A percentile compares a stretch with the other conserved stretches of the same genome.
Evolutionary conservation across 2,797 vertebrate genomes (phyloP).

Genomic region (Melanotaenia parkinsoni): DNA sequence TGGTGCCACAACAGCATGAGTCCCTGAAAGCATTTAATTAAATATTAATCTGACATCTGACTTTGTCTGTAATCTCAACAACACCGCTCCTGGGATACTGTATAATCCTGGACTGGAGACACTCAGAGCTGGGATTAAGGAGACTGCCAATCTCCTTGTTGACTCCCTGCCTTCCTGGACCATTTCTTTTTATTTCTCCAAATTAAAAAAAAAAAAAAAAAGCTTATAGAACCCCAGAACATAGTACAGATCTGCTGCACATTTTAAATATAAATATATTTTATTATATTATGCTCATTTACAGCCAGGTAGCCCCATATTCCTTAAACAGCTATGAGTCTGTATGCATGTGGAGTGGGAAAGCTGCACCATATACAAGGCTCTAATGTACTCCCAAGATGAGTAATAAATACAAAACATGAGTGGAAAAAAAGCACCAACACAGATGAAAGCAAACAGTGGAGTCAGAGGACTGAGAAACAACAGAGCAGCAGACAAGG

Average conservation of each 20-base stretch:
- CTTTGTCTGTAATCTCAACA: conserved; percentile 69
- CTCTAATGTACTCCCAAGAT: conserved; percentile 24
- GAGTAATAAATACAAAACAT: conserved; percentile 24
- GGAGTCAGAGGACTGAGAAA: conserved; percentile 19
- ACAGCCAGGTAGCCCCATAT: conserved; percentile 7
- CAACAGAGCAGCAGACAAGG: conserved; percentile 34
- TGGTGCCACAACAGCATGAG: conserved; percentile 36
- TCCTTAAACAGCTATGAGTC: conserved; percentile 12
- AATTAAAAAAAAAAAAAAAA: neutral
- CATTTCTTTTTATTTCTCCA: neutral
- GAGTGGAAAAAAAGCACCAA: conserved; percentile 2
- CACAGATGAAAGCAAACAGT: conserved; percentile 28
- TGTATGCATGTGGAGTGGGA: conserved; percentile 10
- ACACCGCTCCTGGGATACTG: conserved; percentile 48
- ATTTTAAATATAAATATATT: conserved; percentile 13
- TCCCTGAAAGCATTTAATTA: conserved; percentile 66
- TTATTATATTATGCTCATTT: conserved; percentile 19
- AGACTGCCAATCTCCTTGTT: conserved; percentile 14
- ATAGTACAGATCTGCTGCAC: neutral
- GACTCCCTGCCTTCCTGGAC: neutral
- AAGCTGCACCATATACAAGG: conserved; percentile 27
- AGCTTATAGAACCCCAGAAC: neutral
- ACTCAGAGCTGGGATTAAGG: conserved; percentile 72
- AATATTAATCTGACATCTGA: conserved; percentile 79
- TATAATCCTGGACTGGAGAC: conserved; percentile 74